phyloP scores from a whole-genome alignment of 2,888 invertebrate species.

The Lamproptera curius region DNA sequence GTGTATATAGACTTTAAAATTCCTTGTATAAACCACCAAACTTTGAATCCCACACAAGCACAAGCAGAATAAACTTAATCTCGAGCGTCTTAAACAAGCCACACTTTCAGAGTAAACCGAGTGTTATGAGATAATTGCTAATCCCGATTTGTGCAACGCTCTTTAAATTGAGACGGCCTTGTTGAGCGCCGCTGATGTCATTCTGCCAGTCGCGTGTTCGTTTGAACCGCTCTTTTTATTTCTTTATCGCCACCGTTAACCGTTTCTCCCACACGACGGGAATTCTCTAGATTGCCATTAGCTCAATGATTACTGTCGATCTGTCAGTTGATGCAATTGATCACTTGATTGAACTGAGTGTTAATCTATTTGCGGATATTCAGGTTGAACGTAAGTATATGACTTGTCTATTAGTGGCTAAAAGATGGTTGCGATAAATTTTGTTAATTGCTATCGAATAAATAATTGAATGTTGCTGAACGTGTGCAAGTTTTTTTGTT shows the following conservation, averaged over 20 bases:
- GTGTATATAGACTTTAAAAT: too few species aligned
- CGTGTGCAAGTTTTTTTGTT: too few species aligned
- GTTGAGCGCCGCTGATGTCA: conserved; percentile 40
- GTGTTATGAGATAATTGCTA: conserved; percentile 28
- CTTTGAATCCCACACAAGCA: too few species aligned
- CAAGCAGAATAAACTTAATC: too few species aligned
- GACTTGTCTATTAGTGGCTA: not conserved
- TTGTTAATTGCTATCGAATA: too few species aligned
- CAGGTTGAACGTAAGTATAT: not conserved
- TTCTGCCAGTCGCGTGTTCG: not conserved
- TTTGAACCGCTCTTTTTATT: conserved; percentile 1
- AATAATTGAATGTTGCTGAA: too few species aligned
- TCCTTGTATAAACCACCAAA: too few species aligned
- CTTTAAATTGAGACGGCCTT: conserved; percentile 50
- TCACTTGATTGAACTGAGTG: not conserved
- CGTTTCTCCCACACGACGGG: conserved; percentile 1
- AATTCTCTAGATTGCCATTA: not conserved
- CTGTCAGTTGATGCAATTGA: not conserved
- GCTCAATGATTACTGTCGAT: not conserved
- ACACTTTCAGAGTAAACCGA: conserved; percentile 18
- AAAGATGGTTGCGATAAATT: too few species aligned
- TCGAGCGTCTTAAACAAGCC: too few species aligned
- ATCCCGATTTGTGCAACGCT: conserved; percentile 35
- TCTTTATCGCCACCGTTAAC: conserved; percentile 5
- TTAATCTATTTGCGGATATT: not conserved